A percentile compares a stretch with the other conserved stretches of the same genome.
phyloP scores from a whole-genome alignment of 2,797 vertebrate genomes.

The Acropternis orthonyx region DNA sequence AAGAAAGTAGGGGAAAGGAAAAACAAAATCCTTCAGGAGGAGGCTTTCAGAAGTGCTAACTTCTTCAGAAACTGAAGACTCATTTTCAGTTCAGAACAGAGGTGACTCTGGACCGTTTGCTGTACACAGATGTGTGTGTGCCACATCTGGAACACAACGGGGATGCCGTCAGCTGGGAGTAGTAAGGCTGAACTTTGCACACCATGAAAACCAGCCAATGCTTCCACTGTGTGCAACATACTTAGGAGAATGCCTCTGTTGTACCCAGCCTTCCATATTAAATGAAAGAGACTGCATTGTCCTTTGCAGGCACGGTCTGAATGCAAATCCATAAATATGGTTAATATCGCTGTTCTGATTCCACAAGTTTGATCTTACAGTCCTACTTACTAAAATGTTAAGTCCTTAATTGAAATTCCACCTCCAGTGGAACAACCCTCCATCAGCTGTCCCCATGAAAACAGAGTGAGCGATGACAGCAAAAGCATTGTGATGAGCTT shows the following conservation, averaged over 20 bases:
- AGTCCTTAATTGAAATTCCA: slow-evolving; percentile 49
- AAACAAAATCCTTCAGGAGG: not conserved
- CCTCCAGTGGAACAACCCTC: slow-evolving; percentile 26
- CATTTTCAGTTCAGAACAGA: not conserved
- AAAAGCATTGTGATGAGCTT: slow-evolving; percentile 15
- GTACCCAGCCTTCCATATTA: not conserved
- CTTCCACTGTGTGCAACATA: not conserved
- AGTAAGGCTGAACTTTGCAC: not conserved
- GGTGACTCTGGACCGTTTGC: not conserved
- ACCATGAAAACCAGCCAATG: not conserved
- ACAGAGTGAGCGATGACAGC: not conserved
- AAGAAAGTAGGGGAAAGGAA: not conserved
- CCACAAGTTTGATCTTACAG: not conserved
- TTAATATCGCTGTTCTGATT: not conserved
- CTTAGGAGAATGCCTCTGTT: slow-evolving; percentile 35
- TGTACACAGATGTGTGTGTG: not conserved
- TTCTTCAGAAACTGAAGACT: not conserved
- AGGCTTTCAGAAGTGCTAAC: not conserved
- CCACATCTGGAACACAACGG: not conserved
- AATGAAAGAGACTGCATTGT: slow-evolving; percentile 43
- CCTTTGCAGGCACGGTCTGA: not conserved
- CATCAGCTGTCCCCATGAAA: not conserved
- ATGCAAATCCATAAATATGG: not conserved
- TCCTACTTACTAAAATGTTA: slow-evolving; percentile 21
- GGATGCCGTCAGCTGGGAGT: not conserved